Evolutionary conservation across 2,797 vertebrate species (phyloP).

Genomic region (Hippopotamyrus pictus): DNA sequence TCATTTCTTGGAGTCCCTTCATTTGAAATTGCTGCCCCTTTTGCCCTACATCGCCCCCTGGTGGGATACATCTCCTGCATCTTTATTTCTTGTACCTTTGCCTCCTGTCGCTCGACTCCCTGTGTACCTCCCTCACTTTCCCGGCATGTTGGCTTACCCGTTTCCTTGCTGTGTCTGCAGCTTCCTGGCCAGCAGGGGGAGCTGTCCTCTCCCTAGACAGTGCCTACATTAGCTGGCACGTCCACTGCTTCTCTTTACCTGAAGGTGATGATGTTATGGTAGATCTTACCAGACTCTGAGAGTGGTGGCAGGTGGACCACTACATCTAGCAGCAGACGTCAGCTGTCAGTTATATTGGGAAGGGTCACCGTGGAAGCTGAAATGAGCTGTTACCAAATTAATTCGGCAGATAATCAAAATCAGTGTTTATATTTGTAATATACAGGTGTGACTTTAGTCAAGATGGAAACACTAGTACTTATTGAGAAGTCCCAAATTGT

Average conservation of each 20-base stretch:
- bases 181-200: neutral
- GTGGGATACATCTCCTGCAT: neutral
- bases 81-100: neutral
- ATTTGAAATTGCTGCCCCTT: neutral
- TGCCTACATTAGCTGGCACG: neutral
- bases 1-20: neutral
- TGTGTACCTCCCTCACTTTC: neutral
- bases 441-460: neutral
- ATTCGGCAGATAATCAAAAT: neutral
- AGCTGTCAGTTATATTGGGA: neutral
- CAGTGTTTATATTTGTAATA: neutral
- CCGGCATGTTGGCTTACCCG: neutral
- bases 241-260: neutral
- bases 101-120: slow-evolving; percentile 3
- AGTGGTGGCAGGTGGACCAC: neutral
- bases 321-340: neutral
- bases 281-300: neutral
- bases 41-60: neutral
- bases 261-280: neutral
- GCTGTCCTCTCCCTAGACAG: neutral
- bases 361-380: neutral
- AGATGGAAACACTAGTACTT: neutral
- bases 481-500: neutral
- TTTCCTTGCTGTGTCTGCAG: neutral
- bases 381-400: neutral